A percentile compares a stretch with the other conserved stretches of the same genome.
phyloP scores from a whole-genome alignment of 2,888 invertebrate genomes.

The Nipponacmea schrenckii region DNA sequence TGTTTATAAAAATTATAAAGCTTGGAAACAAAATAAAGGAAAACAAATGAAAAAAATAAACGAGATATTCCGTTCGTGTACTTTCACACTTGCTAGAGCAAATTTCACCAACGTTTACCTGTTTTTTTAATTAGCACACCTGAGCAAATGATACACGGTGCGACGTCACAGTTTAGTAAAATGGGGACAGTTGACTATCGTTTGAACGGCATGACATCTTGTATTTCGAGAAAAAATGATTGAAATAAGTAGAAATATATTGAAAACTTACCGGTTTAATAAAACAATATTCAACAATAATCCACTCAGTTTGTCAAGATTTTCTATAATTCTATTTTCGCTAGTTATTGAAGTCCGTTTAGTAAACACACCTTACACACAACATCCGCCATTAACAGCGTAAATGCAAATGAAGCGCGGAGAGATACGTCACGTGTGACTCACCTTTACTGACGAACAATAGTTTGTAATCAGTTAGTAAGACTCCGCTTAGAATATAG shows the following conservation, averaged over 20 bases:
- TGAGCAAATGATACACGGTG: conserved; percentile 1
- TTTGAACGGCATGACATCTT: background rate
- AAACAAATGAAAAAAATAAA: no score
- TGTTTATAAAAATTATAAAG: background rate
- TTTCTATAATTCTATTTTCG: no score
- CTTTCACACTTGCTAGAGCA: no score
- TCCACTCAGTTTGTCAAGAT: no score
- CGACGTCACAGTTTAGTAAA: background rate
- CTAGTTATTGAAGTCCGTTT: background rate
- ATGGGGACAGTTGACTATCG: background rate
- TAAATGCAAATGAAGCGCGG: conserved; percentile 1
- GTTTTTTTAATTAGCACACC: background rate
- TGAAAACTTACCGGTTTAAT: background rate
- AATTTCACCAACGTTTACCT: no score
- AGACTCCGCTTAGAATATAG: background rate
- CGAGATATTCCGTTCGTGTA: no score
- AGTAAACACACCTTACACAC: background rate
- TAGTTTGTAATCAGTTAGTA: background rate
- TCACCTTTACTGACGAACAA: background rate
- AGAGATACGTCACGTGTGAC: background rate
- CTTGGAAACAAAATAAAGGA: no score
- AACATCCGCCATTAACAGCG: background rate
- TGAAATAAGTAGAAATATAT: background rate
- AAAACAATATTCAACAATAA: background rate
- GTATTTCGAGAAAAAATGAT: background rate